phyloP scores from a whole-genome alignment of 2,797 vertebrate species.

The Morus bassanus region DNA sequence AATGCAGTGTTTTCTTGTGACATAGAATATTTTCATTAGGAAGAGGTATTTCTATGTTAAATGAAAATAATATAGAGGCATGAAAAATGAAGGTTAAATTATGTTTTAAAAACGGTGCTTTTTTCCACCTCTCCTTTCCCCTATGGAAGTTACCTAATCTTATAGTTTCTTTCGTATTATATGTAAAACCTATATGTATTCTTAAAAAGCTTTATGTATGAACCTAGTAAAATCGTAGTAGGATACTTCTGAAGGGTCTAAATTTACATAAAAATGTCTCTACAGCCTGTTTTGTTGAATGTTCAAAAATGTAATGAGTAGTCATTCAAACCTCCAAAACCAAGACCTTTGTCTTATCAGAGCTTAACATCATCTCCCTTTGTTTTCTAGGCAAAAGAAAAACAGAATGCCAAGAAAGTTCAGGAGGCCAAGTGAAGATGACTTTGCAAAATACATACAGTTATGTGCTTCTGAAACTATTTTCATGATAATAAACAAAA shows the following conservation, averaged over 20 bases:
- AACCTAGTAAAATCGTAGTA: not conserved
- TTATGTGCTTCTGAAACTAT: slow-evolving; percentile 62
- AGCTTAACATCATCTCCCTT: slow-evolving; percentile 10
- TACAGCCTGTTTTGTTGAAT: not conserved
- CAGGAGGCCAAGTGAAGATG: slow-evolving; percentile 91
- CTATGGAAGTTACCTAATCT: not conserved
- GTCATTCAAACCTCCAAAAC: not conserved
- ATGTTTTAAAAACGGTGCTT: not conserved
- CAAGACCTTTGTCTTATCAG: not conserved
- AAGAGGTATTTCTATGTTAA: not conserved
- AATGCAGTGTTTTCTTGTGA: not conserved
- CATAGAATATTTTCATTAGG: not conserved
- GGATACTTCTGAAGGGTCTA: not conserved
- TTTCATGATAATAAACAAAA: slow-evolving; percentile 69
- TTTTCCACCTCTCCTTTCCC: not conserved
- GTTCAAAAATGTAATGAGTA: not conserved
- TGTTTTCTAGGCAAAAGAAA: slow-evolving; percentile 91
- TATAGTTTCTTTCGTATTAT: not conserved
- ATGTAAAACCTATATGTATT: not conserved
- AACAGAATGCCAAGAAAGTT: slow-evolving; percentile 94
- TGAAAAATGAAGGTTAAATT: not conserved
- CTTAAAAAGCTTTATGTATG: not conserved
- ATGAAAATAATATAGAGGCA: not conserved
- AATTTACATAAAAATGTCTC: not conserved
- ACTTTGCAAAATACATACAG: not conserved